phyloP scores from a whole-genome alignment of 2,888 invertebrate genomes.

The Eucera pruinosa region DNA sequence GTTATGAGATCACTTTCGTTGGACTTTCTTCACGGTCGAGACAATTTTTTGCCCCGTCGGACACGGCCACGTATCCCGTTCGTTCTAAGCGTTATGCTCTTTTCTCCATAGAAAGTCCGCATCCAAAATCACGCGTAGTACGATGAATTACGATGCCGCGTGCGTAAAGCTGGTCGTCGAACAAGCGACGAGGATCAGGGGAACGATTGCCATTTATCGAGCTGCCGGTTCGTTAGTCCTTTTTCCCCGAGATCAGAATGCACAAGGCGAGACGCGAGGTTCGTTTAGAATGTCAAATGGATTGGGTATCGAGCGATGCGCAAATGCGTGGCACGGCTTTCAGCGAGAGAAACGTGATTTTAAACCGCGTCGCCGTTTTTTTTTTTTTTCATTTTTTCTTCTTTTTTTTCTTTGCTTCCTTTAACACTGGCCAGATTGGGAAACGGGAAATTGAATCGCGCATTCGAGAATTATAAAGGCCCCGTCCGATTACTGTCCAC shows the following conservation, averaged over 20 bases:
- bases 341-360: conserved; percentile 52
- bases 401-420: too few species aligned
- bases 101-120: conserved; percentile 73
- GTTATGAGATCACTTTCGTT: conserved; percentile 77
- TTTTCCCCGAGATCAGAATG: conserved; percentile 67
- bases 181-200: conserved; percentile 29
- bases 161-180: conserved; percentile 57
- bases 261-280: conserved; percentile 32
- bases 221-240: conserved; percentile 60
- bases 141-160: conserved; percentile 62
- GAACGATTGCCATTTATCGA: conserved; percentile 62
- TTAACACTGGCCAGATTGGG: conserved; percentile 29
- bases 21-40: conserved; percentile 72
- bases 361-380: conserved; percentile 45
- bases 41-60: conserved; percentile 35
- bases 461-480: conserved; percentile 23
- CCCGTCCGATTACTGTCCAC: not conserved
- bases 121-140: conserved; percentile 58
- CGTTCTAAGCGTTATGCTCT: conserved; percentile 32
- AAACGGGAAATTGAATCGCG: conserved; percentile 42
- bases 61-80: conserved; percentile 12
- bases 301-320: conserved; percentile 49
- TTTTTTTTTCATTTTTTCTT: too few species aligned
- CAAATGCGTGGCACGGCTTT: conserved; percentile 56
- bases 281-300: conserved; percentile 64